Base-by-base conservation (phyloP, 2,797 vertebrate species). In the Cirrhinus mrigala region DNA sequence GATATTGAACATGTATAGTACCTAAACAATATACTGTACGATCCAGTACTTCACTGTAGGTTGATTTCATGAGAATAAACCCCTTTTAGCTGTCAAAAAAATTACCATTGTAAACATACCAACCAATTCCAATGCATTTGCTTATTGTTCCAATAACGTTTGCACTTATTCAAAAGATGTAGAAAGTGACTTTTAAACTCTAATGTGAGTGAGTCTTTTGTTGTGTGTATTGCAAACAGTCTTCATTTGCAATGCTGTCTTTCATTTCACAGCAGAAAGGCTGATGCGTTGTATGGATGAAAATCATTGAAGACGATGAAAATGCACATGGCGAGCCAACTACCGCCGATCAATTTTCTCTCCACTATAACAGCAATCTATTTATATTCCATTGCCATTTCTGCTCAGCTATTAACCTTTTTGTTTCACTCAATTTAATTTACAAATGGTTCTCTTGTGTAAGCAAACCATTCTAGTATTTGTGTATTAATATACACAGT, bases 361-460 rank as follows among this genome's bases (percentile, higher is more conserved):
- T 71, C 48, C 20, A 44, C 54, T 29, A 37, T 29, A 54, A 82
- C 81, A 77, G 24, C 58, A 44, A 62, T 81, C 85, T 89, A 85
- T 89, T 83, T 74, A 78, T 81, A 70, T 87, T 50, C 70, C 75
- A 44, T 75, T 83, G 52, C 62, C 44, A 27, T 79, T 84, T 73
- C 74, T 6, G 54, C 46, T 27, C 62, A 3, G n/a, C 88, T 87
- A 84, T 90, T 88, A 89, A 89, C 89, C 89, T 88, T 91, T 82
- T 84, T 83, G 77, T 85, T 81, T 83, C 64, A 81, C 82, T 85
- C 77, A 69, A 64, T 85, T 87, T 74, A 20, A 70, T 82, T 80
- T 81, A 79, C 87, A 85, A 87, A 89, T 76, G 56, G 62, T 79
- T 81, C 50, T 87, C 79, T 71, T 40, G 77, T 75, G 70, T 68